Evolutionary conservation across 2,113 vertebrate genomes (phyloP), one percentile per base, ranked within the genome.

Genomic region (Pachyramphus minor): DNA sequence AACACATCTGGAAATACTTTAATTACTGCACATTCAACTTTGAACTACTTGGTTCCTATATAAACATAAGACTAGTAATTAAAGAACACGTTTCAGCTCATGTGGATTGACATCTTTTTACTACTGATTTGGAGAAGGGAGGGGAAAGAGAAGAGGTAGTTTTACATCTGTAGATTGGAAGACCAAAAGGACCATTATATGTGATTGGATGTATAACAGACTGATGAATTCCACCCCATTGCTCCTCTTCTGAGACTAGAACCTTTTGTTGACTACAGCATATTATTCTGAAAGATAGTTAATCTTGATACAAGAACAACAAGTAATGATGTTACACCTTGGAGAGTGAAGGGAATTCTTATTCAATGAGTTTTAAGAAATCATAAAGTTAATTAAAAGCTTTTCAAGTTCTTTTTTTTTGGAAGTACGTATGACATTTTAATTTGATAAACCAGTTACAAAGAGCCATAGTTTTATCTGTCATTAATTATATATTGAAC

Each of bases 1-100:
- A 93, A 86, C 84, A 93, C 95, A 95, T 96, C 94, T 93, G 95
- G 94, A 96, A 96, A 91, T 90, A 93, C 85, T 95, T 96, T 69
- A 95, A 96, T 96, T 96, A 84, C 67, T 89, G 78, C 55, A 73
- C 19, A 1, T 73, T 96, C 63, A 67, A 74, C 92, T 94, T 91
- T 89, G 93, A 94, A 91, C 78, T 93, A 35, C 80, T 94, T 90
- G 84, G 74, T 94, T 93, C 87, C 39, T 94, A 12, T 83, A 75
- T 85, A 90, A 97, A 94, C 87, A 91, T 66, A 76, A 82, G 76
- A 76, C 44, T 93, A 79, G 81, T 85, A 95, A 93, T 96, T 94
- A 95, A 87, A 83, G 66, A 73, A 58, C 67, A 91, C 84, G 45
- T 76, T 81, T 89, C 84, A 91, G 58, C 67, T 91, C 4, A 9